Base-by-base conservation (phyloP, 2,797 vertebrate species). In the Acipenser transmontanus region DNA sequence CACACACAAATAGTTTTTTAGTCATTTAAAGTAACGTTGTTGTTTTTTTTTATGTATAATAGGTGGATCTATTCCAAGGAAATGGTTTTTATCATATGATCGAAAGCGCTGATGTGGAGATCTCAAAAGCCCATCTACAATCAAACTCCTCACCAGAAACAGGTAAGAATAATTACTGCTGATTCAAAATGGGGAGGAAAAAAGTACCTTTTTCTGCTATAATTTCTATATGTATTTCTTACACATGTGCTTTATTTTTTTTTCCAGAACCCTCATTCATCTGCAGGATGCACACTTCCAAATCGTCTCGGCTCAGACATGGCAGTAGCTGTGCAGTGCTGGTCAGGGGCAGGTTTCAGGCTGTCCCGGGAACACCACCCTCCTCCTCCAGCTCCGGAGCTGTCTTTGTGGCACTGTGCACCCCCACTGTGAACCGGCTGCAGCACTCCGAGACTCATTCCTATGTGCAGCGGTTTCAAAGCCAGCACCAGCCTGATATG, bases 51-150 rank as follows among this genome's bases (percentile, higher is more conserved):
- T 70, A 6, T 47, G 6, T 47, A 1, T 52, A 10, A 34, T 69
- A 93, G 91, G 81, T 93, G n/a, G 92, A 94, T 61, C 79, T 93
- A 11, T 84, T 92, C 59, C 89, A 93, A 47, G 89, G 88, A 51
- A 91, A 94, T 76, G 76, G 76, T 0, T 49, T 93, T 61, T 93
- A 85, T 0, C 85, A 92, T 59, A 85, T 94, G 77, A 72, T 94
- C 47, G 86, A 89, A 1, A 68, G 59, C 48, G 72, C 4, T 1
- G 82, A 84, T 0, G 8, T 68, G 0, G 72, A 82, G 4, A 56
- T 76, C 0, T 81, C 86, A 1, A 82, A 71, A 50, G 78, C 80
- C 12, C 74, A 84, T 59, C 78, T 96, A 61, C 81, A 88, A 9
- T 64, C 76, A 0, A 71, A 78, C 20, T 76, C 51, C 61, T 52